Base-by-base conservation (phyloP, 2,888 invertebrate species). In the Aporophyla nigra region DNA sequence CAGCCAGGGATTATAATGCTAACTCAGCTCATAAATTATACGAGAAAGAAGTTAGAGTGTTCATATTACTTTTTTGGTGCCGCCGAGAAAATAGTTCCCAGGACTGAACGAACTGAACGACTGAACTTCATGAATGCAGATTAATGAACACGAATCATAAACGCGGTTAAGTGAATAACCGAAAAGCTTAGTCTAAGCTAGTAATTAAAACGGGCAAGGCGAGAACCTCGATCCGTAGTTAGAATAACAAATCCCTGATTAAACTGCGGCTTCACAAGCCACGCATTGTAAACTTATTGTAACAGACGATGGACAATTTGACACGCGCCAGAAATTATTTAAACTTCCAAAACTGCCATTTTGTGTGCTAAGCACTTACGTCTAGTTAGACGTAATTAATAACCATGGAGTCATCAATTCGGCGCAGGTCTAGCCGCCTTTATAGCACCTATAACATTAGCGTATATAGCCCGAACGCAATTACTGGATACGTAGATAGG, bases 211-310 rank as follows among this genome's bases (percentile, higher is more conserved):
- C 74, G 82, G 81, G 80, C 75, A 82, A 74, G 79, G 77, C 76
- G 74, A 72, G 74, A 65, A 75, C 76, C 72, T 72, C 86, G 81
- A 80, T 79, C 78, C 84, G 84, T 90, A 84, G 87, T 92, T 91
- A 85, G 90, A 91, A 93, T 93, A 88, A 91, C 92, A 93, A 93
- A 93, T 92, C 87, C 76, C 86, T 89, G 89, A 91, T 90, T 91
- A 90, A 88, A 86, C 84, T 80, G 85, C 84, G 87, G 83, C 87
- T 86, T 89, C 86, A 82, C 84, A 89, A 81, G 88, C 75, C 85
- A 87, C 87, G 86, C 86, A 77, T 82, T 77, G 79, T 46, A 59
- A 86, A 83, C 74, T 86, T 85, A 68, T 76, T 69, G 53, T 75
- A 81, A 63, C 73, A 74, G 58, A 66, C 69, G 61, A 68, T 59